phyloP scores from a whole-genome alignment of 2,113 vertebrate species.

The Bubo scandiacus region DNA sequence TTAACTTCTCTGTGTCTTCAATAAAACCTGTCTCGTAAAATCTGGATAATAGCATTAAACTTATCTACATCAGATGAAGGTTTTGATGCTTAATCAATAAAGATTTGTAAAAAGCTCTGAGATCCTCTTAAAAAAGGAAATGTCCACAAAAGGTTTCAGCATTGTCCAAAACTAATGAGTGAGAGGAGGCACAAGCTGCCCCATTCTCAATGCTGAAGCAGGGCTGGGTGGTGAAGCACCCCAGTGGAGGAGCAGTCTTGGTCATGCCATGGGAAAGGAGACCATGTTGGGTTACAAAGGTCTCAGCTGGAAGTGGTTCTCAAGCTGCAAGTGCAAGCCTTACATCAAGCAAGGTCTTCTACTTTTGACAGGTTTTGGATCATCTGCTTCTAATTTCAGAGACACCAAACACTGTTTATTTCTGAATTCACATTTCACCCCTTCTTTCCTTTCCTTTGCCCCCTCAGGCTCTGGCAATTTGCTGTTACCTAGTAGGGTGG shows the following conservation, averaged over 20 bases:
- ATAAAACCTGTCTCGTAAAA: slow-evolving; percentile 48
- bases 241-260: background rate
- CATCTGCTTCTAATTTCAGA: background rate
- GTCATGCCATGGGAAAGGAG: background rate
- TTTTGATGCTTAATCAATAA: slow-evolving; percentile 62
- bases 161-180: background rate
- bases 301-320: background rate
- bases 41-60: slow-evolving; percentile 43
- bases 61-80: slow-evolving; percentile 44
- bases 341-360: background rate
- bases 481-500: background rate
- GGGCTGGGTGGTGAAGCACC: background rate
- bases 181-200: background rate
- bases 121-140: background rate
- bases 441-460: background rate
- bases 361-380: background rate
- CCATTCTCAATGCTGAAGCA: background rate
- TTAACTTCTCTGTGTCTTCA: background rate
- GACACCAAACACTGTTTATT: background rate
- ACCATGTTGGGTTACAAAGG: background rate
- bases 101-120: slow-evolving; percentile 33
- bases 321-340: background rate
- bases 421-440: background rate
- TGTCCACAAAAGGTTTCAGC: background rate
- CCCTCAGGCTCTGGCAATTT: background rate